These are phyloP conservation scores for Pseudorhombus dupliciocellatus DNA, from an alignment of 2,113 vertebrate genomes.

Conservation along the genomic window DNA sequence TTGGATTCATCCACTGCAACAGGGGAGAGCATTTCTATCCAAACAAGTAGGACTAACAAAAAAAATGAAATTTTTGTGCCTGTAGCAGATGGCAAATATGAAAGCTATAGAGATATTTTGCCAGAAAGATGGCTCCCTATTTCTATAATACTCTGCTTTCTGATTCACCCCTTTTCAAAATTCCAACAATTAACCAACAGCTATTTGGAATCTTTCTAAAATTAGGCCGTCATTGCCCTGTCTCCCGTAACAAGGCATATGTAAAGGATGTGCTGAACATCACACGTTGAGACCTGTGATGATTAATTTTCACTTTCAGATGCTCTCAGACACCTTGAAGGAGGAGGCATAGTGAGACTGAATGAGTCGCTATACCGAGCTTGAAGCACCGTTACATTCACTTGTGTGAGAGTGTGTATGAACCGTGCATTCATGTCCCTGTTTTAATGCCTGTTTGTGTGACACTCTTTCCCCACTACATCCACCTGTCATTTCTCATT, in stretches of 20 bases:
- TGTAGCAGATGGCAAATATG: constrained; percentile 1
- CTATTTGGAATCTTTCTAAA: constrained; percentile 37
- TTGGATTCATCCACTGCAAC: constrained; percentile 35
- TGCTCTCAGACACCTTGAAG: constrained; percentile 44
- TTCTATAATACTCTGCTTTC: not conserved
- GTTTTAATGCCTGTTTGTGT: not conserved
- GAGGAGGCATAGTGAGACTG: constrained; percentile 9
- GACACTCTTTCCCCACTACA: not conserved
- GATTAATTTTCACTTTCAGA: constrained; percentile 67
- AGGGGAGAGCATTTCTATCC: constrained; percentile 31
- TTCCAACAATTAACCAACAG: constrained; percentile 30
- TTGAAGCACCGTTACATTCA: too few relatives aligned
- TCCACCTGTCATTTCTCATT: not conserved
- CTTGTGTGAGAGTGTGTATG: constrained; percentile 2
- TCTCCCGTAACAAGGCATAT: constrained; percentile 55
- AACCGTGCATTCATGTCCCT: constrained; percentile 4
- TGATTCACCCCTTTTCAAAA: not conserved
- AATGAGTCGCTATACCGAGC: constrained; percentile 1
- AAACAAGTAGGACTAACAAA: constrained; percentile 1
- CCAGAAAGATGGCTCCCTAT: not conserved
- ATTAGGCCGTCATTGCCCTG: constrained; percentile 35
- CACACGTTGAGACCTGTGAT: constrained; percentile 69
- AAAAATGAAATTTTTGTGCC: constrained; percentile 34
- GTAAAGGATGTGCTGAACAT: constrained; percentile 61
- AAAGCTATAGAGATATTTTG: not conserved